Evolutionary conservation across 2,888 invertebrate species (phyloP).

Genomic region (Alviniconcha strummeri): DNA sequence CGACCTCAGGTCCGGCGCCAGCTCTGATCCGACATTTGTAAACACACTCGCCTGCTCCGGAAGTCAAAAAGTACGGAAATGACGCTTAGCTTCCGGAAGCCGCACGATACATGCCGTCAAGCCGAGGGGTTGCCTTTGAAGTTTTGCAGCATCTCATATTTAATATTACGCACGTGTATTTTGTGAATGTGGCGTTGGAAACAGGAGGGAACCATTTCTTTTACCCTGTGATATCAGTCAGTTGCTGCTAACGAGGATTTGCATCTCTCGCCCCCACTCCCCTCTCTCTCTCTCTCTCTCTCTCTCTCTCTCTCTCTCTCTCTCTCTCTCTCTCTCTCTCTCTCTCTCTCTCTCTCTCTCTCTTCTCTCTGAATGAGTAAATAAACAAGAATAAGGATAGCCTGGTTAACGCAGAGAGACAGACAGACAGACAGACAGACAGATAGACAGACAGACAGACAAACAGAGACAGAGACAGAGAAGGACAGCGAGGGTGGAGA

Average conservation of each 20-base stretch:
- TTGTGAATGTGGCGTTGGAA: too few relatives aligned
- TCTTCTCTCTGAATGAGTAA: background rate
- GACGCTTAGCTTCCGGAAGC: slow-evolving; percentile 23
- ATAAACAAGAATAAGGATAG: background rate
- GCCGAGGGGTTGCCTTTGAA: too few relatives aligned
- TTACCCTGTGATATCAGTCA: background rate
- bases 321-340: background rate
- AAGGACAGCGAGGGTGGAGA: background rate
- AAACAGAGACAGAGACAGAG: background rate
- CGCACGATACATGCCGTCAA: too few relatives aligned
- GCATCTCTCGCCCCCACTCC: background rate
- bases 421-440: slow-evolving; percentile 1
- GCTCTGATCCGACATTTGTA: slow-evolving; percentile 22
- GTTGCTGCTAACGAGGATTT: background rate
- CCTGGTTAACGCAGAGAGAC: slow-evolving; percentile 9
- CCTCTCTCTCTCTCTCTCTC: background rate
- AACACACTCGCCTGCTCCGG: slow-evolving; percentile 23
- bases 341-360: background rate
- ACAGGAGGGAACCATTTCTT: too few relatives aligned
- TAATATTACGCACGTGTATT: too few relatives aligned
- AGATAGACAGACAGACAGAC: background rate
- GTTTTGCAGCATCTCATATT: too few relatives aligned
- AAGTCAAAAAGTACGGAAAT: slow-evolving; percentile 21
- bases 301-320: background rate
- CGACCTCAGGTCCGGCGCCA: too few relatives aligned